Percentiles rank a stretch among this genome's conserved stretches.
Conservation (phyloP, 1,140 invertebrate species). For the Bombus superbus region DNA sequence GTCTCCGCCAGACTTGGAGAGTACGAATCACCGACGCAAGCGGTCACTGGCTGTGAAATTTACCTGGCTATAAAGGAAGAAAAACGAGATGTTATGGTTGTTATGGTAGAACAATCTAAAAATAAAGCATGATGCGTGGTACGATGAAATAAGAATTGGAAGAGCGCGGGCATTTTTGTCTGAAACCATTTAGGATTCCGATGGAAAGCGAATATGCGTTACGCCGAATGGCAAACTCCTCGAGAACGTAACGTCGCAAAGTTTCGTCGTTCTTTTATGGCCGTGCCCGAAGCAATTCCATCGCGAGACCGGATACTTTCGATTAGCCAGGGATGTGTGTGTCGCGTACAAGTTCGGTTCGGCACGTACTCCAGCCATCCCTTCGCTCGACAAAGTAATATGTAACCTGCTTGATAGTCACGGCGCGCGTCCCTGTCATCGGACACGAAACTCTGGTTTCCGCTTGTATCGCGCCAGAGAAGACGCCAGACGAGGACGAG, state of each 20-base stretch:
- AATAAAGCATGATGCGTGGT: too few relatives aligned
- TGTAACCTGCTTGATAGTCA: slow-evolving; percentile 60
- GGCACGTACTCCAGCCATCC: slow-evolving; percentile 56
- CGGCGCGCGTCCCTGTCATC: slow-evolving; percentile 33
- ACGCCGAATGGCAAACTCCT: too few relatives aligned
- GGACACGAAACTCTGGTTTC: slow-evolving; percentile 43
- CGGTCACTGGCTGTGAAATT: neutral
- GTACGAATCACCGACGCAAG: neutral
- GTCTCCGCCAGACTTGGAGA: neutral
- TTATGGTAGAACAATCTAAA: too few relatives aligned
- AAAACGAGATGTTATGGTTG: too few relatives aligned
- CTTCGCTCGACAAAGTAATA: slow-evolving; percentile 48
- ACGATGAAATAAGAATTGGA: too few relatives aligned
- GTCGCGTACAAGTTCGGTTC: slow-evolving; percentile 53
- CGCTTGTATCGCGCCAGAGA: neutral
- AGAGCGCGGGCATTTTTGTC: too few relatives aligned
- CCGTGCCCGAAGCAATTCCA: too few relatives aligned
- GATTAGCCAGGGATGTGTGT: slow-evolving; percentile 32
- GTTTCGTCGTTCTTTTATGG: too few relatives aligned
- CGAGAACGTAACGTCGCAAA: too few relatives aligned
- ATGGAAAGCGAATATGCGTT: too few relatives aligned
- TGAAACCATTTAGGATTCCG: too few relatives aligned
- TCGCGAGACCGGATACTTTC: neutral
- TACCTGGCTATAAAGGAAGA: neutral
- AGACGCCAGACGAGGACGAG: neutral